Conservation (phyloP, 2,797 vertebrate genomes). For the Cirrhinus mrigala region DNA sequence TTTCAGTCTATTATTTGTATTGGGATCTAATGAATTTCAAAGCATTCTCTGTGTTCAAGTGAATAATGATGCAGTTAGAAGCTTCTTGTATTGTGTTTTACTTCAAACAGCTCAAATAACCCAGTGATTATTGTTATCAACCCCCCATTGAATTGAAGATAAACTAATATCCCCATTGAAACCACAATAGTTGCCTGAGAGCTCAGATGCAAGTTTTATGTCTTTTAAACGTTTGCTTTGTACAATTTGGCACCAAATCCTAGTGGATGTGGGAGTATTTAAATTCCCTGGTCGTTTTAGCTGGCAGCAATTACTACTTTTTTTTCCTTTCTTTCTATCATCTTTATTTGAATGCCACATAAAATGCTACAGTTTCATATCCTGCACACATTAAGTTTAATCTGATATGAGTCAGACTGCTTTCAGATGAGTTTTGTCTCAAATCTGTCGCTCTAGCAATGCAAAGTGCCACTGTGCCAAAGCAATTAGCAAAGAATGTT, state of each 20-base stretch:
- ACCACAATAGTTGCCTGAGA: background rate
- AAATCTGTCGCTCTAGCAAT: constrained; percentile 21
- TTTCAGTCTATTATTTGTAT: background rate
- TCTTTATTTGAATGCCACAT: constrained; percentile 30
- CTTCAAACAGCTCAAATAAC: constrained; percentile 26
- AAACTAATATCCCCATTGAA: constrained; percentile 21
- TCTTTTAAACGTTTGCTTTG: constrained; percentile 37
- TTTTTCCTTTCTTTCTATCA: background rate
- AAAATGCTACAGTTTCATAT: constrained; percentile 13
- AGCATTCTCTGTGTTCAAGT: background rate
- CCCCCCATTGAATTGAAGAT: background rate
- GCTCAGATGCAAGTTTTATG: background rate
- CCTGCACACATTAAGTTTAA: constrained; percentile 30
- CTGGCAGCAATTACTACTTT: constrained; percentile 25
- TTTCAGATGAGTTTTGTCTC: constrained; percentile 32
- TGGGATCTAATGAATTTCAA: background rate
- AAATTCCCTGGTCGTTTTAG: constrained; percentile 4
- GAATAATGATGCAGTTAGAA: background rate
- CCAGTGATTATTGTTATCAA: constrained; percentile 14
- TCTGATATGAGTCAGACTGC: constrained; percentile 23
- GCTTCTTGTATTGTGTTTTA: constrained; percentile 15
- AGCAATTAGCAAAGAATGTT: constrained; percentile 51
- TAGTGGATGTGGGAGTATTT: constrained; percentile 32
- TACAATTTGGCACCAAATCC: constrained; percentile 26
- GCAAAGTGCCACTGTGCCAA: constrained; percentile 41